phyloP scores from a whole-genome alignment of 1,140 invertebrate species.

The Lepidotrigona ventralis region DNA sequence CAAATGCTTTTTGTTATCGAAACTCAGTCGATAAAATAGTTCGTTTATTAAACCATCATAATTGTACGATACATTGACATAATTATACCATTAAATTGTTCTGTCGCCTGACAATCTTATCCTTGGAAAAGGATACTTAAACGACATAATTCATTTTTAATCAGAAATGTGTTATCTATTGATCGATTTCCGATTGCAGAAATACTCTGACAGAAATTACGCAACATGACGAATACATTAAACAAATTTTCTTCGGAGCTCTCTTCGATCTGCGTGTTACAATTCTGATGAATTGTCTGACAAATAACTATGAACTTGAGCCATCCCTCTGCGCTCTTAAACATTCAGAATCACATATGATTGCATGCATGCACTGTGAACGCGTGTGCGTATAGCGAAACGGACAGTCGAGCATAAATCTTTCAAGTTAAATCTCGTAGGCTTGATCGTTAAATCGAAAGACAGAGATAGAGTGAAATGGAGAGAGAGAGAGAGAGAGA shows the following conservation, averaged over 20 bases:
- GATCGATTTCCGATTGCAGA: no score
- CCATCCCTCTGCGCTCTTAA: background rate
- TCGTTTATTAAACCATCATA: no score
- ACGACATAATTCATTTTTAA: no score
- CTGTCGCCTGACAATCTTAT: no score
- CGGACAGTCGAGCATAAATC: slow-evolving; percentile 12
- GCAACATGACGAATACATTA: background rate
- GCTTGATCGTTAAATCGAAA: slow-evolving; percentile 3
- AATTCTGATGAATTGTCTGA: background rate
- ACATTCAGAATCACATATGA: background rate
- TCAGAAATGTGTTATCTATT: no score
- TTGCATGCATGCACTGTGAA: background rate
- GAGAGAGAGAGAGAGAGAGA: background rate
- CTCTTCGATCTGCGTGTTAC: background rate
- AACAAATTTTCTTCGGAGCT: background rate
- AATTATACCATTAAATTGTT: no score
- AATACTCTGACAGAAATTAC: no score
- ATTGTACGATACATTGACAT: no score
- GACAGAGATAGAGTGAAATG: no score
- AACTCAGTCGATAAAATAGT: no score
- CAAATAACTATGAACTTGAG: background rate
- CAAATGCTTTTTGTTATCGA: no score
- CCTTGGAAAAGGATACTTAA: no score
- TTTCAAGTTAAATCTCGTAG: slow-evolving; percentile 32
- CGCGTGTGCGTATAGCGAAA: background rate